Percentiles rank a stretch among this genome's conserved stretches.
Conservation (phyloP, 2,797 vertebrate species). For the Mionectes olivaceus region DNA sequence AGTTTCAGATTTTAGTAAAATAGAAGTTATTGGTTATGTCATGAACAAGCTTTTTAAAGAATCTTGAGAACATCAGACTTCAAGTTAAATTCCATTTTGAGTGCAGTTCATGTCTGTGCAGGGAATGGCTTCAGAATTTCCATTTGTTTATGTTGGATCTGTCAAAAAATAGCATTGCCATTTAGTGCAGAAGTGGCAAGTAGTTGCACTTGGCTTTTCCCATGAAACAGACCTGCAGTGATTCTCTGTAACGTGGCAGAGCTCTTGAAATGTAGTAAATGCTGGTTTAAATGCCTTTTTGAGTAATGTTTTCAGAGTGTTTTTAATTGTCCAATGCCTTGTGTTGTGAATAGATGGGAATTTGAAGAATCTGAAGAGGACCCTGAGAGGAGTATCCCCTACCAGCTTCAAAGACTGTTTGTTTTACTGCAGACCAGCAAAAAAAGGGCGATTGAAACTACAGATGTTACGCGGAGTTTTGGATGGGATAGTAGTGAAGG, state of each 20-base stretch:
- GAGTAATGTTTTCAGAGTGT: not conserved
- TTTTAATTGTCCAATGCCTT: conserved; percentile 19
- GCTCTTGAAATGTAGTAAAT: not conserved
- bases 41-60: not conserved
- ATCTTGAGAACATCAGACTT: not conserved
- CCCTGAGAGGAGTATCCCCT: conserved; percentile 95
- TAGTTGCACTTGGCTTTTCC: not conserved
- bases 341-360: conserved; percentile 88
- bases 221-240: not conserved
- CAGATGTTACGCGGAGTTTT: conserved; percentile 97
- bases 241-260: not conserved
- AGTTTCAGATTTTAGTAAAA: not conserved
- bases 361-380: conserved; percentile 98
- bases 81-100: not conserved
- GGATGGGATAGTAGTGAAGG: conserved; percentile 99
- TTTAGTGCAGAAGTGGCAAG: not conserved
- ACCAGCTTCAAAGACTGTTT: conserved; percentile 97
- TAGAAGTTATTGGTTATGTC: not conserved
- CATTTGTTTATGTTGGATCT: not conserved
- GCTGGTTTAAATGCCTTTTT: not conserved
- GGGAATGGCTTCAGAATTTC: not conserved
- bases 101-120: not conserved
- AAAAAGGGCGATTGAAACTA: conserved; percentile 98
- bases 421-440: conserved; percentile 97
- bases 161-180: not conserved